These are phyloP conservation scores for Mandrillus leucophaeus DNA, from an alignment of 2,113 vertebrate species.

Conservation along the genomic window DNA sequence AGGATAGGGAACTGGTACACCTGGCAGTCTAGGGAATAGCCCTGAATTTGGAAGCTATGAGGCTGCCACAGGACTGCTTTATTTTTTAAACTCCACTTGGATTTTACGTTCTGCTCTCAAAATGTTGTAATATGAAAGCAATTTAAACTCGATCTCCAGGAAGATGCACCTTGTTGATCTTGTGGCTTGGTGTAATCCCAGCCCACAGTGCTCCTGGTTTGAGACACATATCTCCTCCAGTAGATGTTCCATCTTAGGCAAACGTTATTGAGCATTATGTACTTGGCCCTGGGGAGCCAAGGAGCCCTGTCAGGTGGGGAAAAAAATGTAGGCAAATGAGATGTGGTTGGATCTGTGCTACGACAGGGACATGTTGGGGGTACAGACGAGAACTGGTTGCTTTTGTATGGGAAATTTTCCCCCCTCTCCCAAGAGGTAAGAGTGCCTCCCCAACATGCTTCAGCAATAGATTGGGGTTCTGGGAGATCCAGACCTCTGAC, in stretches of 20 bases:
- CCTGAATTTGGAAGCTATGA: background rate
- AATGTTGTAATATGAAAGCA: conserved; percentile 12
- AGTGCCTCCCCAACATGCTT: background rate
- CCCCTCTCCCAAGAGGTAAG: background rate
- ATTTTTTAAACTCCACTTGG: background rate
- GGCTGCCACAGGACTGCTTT: background rate
- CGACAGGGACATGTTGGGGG: background rate
- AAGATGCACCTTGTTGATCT: background rate
- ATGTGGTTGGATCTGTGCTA: background rate
- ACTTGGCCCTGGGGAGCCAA: background rate
- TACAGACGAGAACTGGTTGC: background rate
- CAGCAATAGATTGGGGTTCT: background rate
- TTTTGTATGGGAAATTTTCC: background rate
- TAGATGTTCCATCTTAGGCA: background rate
- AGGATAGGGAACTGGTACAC: background rate
- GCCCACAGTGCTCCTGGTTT: background rate
- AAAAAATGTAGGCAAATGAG: background rate
- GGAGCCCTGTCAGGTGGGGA: background rate
- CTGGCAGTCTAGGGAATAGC: background rate
- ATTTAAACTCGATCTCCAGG: background rate
- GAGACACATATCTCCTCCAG: background rate
- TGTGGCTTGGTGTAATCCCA: background rate
- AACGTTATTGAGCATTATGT: background rate
- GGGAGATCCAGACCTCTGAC: background rate
- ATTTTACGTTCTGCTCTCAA: background rate